Evolutionary conservation across 2,113 vertebrate genomes (phyloP).

Genomic region (Gorsachius goisagi): DNA sequence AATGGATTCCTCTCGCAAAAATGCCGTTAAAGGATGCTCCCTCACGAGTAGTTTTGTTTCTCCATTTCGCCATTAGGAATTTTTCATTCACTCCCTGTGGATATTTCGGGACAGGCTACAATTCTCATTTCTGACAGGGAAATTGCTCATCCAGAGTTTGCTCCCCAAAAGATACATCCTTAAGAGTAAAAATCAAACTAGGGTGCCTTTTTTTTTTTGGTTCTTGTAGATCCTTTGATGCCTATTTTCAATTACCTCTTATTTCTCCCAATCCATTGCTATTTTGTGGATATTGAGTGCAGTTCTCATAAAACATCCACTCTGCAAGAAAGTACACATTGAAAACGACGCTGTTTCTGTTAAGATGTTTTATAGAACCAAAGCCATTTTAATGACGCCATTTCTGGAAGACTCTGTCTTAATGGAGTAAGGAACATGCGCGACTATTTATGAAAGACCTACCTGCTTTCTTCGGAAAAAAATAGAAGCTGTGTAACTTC

Average conservation of each 20-base stretch:
- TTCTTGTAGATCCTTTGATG: neutral
- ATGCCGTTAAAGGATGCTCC: neutral
- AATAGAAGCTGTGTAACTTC: neutral
- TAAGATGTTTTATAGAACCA: neutral
- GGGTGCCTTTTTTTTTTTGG: neutral
- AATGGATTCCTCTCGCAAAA: neutral
- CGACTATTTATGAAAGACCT: neutral
- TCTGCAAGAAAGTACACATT: neutral
- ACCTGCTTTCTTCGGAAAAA: neutral
- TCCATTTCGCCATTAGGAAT: neutral
- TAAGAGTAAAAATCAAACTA: neutral
- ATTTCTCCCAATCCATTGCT: neutral
- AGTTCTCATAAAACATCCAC: neutral
- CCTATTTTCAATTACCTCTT: neutral
- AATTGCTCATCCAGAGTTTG: neutral
- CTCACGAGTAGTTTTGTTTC: neutral
- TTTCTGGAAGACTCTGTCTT: neutral
- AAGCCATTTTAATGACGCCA: neutral
- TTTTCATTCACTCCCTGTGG: neutral
- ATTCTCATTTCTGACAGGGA: neutral
- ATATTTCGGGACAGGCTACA: neutral
- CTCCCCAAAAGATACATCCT: neutral
- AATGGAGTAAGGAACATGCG: neutral
- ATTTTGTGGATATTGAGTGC: neutral
- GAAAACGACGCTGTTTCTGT: neutral